Base-by-base conservation (phyloP, 2,797 vertebrate genomes). In the Micropoecilia bifurca region DNA sequence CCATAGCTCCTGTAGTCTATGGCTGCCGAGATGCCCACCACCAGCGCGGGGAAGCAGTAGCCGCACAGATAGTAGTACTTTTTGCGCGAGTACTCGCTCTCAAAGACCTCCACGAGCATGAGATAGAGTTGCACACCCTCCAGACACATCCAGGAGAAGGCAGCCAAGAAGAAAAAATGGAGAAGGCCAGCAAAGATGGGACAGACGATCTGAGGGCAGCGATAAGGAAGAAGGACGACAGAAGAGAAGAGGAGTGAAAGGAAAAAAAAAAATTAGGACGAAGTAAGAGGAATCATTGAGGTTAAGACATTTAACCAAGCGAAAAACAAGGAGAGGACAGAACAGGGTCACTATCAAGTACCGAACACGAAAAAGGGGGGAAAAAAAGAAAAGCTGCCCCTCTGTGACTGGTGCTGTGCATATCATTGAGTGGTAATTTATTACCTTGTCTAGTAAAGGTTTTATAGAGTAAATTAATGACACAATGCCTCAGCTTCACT, bases 101-200 rank as follows among this genome's bases (percentile, higher is more conserved):
- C 98, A 28, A 99, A 98, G 86, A 98, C 97, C 93, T 99, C 97
- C 90, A 98, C 97, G 93, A 99, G 95, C 96, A 99, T 97, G 93
- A 98, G 96, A 93, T 99, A 99, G 89, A 99, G 97, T 82, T 99
- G 98, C 76, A 99, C 97, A 0, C 97, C 98, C 92, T 99, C 98
- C 90, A 99, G 95, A 91, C 97, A 97, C 93, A 99, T 96, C 98
- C 98, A 99, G 81, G 95, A 98, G 95, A 99, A 99, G n/a, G 97
- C 97, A 2, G 98, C 97, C 95, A 99, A 94, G 95, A 98, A 99
- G 91, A 98, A 99, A 93, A 97, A 99, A 93, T 99, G 98, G 85
- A 99, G 96, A 73, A 99, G 93, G 73, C 97, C 98, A 0, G 98
- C 98, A 2, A 99, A 97, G 95, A 98, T 98, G 85, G 97, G 97